Evolutionary conservation across 2,888 invertebrate species (phyloP), one percentile per base, ranked within the genome.

Genomic region (Orchesellides sinensis): DNA sequence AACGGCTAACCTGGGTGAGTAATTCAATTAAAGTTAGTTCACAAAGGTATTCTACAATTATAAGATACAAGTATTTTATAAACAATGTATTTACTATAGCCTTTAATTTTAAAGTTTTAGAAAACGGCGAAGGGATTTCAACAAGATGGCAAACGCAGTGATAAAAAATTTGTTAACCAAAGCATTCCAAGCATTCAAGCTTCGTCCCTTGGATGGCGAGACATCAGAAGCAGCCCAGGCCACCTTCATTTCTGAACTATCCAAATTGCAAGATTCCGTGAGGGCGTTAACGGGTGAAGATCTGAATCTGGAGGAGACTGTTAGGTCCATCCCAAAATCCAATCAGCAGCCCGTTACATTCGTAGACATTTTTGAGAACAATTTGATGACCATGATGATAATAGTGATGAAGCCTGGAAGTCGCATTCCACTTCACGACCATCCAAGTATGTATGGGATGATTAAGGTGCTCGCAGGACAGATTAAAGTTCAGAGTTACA

Each of bases 381-480:
- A 79, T 1, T n/a, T 83, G 21, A 59, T 88, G 14, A 81, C 81
- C 4, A 81, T 86, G 21, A 85, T 85, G 63, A 79, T 88, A 19
- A 87, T 88, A 32, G 82, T 88, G 8, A 69, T 88, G 35, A 82
- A 84, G 12, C 84, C 85, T 0, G 85, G 85, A 52, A 73, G 72
- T 45, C 45, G 72, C 5, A 83, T 88, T 65, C 88, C 88, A 17
- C 73, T 88, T 10, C 88, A 88, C 68, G 87, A 87, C 19, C 88
- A 88, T 59, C 88, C 88, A 0, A 83, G 73, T 6, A 88, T 88
- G 88, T 84, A 78, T 56, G 88, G 88, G n/a, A 69, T 85, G 17
- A 56, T 88, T 2, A 88, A 88, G 54, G 84, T 87, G 0, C 47
- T 88, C 0, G 79, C 82, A 61, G 88, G 88, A 0, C 78, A 86